Evolutionary conservation across 1,140 invertebrate species (phyloP), one percentile per base, ranked within the genome.

Genomic region (Pygmarrhopalites habei): DNA sequence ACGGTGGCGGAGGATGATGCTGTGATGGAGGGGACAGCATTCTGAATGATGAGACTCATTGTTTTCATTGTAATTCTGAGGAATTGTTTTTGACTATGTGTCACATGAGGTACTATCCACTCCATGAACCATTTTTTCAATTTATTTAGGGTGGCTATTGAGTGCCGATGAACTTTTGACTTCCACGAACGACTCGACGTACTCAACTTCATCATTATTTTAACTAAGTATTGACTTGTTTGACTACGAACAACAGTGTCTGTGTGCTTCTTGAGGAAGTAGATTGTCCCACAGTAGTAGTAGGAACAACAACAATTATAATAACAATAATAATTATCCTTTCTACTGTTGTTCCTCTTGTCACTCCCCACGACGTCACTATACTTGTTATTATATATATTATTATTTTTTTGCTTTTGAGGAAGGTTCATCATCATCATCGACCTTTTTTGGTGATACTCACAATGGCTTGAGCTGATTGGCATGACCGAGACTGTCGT

Each of bases 191-290:
- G n/a, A n/a, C n/a, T n/a, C n/a, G n/a, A n/a, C n/a, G n/a, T n/a
- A n/a, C n/a, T n/a, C n/a, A 21, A 49, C 12, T 15, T 49, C 46
- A 49, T 12, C 46, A 15, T 49, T 15, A 49, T 14, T 15, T 49
- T 12, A 49, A 49, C 46, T 52, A 52, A 52, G 49, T 52, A 52
- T 52, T 26, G 49, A 52, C 49, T 52, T 23, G 49, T 10, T 52
- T 52, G 49, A 52, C 49, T 52, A 52, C 49, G 14, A 25, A 47
- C 44, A 52, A 52, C 10, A 26, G 49, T 52, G 14, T 52, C 23
- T 49, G 46, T 49, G 46, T 15, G n/a, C 39, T 41, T 10, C 17
- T 25, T 47, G 44, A 5, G 10, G n/a, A 7, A 35, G 32, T 35
- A 35, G 32, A 5, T 15, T 35, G 5, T 35, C 32, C 15, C 15